phyloP scores from a whole-genome alignment of 2,113 vertebrate species.

The Thunnus maccoyii region DNA sequence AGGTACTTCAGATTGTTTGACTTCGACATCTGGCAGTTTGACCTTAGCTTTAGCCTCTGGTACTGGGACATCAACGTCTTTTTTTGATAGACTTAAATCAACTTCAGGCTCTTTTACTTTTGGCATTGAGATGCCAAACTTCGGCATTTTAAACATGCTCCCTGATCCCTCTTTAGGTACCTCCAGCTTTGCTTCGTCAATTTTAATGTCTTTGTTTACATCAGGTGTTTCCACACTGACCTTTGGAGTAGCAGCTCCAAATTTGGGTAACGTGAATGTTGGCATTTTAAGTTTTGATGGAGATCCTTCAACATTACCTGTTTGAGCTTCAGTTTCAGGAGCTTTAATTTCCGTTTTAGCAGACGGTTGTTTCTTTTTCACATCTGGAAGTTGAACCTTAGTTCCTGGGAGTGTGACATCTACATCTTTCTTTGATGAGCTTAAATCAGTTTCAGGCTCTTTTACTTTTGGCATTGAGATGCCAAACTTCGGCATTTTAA shows the following conservation, averaged over 20 bases:
- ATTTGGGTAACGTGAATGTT: slow-evolving; percentile 66
- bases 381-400: slow-evolving; percentile 23
- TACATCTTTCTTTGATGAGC: neutral
- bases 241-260: slow-evolving; percentile 50
- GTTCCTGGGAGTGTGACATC: slow-evolving; percentile 47
- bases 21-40: slow-evolving; percentile 6
- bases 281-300: slow-evolving; percentile 70
- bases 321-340: no score
- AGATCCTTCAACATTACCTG: slow-evolving; percentile 38
- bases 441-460: no score
- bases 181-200: slow-evolving; percentile 17
- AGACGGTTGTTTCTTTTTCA: neutral
- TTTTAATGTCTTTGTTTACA: slow-evolving; percentile 5
- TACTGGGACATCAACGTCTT: slow-evolving; percentile 25
- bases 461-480: no score
- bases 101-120: no score
- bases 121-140: no score
- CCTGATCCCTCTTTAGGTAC: slow-evolving; percentile 38
- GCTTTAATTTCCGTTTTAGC: no score
- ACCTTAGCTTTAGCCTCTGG: slow-evolving; percentile 33
- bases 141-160: neutral
- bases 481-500: neutral
- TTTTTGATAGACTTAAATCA: no score
- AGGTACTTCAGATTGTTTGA: slow-evolving; percentile 21
- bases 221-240: slow-evolving; percentile 29